Evolutionary conservation across 2,797 vertebrate genomes (phyloP), one percentile per base, ranked within the genome.

Genomic region (Falco biarmicus): DNA sequence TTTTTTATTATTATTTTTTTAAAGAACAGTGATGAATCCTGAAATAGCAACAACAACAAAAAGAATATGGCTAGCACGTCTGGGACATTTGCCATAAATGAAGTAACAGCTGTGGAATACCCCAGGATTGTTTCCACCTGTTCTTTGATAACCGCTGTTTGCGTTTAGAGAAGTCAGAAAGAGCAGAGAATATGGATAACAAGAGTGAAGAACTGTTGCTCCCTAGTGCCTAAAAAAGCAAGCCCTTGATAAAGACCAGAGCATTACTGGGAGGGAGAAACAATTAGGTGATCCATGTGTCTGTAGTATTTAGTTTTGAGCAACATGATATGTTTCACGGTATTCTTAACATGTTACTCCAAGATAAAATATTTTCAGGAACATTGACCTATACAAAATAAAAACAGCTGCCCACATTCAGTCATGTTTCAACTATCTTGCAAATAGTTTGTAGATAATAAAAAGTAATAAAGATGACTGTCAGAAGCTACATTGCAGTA

Each of bases 141-240:
- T 70, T 84, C 75, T 68, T 45, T 82, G 29, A 20, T 63, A 84
- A 84, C 25, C 51, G 34, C 34, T 80, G 22, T 37, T 86, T 15
- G 56, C 11, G 37, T 39, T 39, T 39, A 39, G 59, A 66, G 59
- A 54, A 65, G 50, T 37, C 65, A 86, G 54, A 73, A 76, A 75
- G 83, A 89, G 59, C 4, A 70, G 47, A 61, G 90, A 81, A 91
- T 17, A 43, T 0, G 1, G 39, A 16, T 81, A 88, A 73, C 3
- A 65, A 87, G 32, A 89, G 60, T 78, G 75, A 95, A 96, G 94
- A 94, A 63, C 71, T 93, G 69, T 93, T 96, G 87, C 84, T 95
- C 95, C 63, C 87, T 86, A 89, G 90, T 89, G 87, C 82, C 61
- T 92, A 32, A 65, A 84, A 56, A 34, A 69, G 89, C 34, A 89